Evolutionary conservation across 2,888 invertebrate genomes (phyloP).

Genomic region (Parthenolecanium corni): DNA sequence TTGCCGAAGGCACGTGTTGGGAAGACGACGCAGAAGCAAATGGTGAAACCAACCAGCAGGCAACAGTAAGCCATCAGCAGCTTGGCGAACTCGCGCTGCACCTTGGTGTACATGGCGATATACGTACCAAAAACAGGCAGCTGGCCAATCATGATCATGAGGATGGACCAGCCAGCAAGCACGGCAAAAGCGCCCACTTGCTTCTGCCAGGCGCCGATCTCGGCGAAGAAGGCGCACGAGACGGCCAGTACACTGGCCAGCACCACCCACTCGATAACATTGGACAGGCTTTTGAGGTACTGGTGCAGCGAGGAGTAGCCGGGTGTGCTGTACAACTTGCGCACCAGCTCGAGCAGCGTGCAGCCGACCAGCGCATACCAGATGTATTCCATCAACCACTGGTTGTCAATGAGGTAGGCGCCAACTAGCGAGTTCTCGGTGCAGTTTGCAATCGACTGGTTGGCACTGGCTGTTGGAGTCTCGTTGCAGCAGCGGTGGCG

Average conservation of each 20-base stretch:
- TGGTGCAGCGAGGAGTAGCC: constrained; percentile 70
- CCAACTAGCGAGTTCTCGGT: constrained; percentile 67
- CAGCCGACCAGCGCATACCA: constrained; percentile 62
- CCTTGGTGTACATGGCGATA: constrained; percentile 81
- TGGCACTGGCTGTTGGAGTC: neutral
- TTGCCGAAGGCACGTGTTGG: constrained; percentile 71
- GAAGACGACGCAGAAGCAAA: constrained; percentile 79
- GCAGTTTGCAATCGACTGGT: constrained; percentile 42
- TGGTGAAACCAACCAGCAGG: constrained; percentile 71
- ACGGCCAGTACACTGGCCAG: constrained; percentile 72
- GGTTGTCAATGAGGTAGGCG: constrained; percentile 60
- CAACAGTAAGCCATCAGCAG: constrained; percentile 76
- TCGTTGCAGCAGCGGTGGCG: constrained; percentile 50
- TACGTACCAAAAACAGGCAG: constrained; percentile 78
- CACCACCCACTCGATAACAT: constrained; percentile 78
- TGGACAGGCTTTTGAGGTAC: constrained; percentile 71
- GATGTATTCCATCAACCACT: constrained; percentile 53
- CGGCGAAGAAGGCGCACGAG: constrained; percentile 66
- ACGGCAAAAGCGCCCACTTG: constrained; percentile 78
- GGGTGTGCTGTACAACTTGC: constrained; percentile 69
- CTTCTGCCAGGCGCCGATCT: constrained; percentile 71
- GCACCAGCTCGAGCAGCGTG: constrained; percentile 63
- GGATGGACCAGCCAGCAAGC: constrained; percentile 73
- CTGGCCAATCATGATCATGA: constrained; percentile 85
- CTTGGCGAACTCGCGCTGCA: constrained; percentile 75